Percentiles rank a stretch among this genome's conserved stretches.
These are phyloP conservation scores for Terrapene triunguis DNA, from an alignment of 2,113 vertebrate genomes.

Conservation along the genomic window DNA sequence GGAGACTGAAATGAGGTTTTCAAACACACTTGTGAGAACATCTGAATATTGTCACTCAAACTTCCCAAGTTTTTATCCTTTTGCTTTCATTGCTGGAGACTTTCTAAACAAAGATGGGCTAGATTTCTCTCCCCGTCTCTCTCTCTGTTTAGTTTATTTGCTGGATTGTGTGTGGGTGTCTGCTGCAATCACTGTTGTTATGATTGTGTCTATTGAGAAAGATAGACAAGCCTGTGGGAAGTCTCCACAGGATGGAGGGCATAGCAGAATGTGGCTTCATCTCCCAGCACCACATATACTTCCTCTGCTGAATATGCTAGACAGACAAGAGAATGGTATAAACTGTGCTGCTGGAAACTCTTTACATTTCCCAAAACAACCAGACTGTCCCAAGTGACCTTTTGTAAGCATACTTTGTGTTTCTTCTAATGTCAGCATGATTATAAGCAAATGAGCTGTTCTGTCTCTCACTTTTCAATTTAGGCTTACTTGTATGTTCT, in stretches of 20 bases:
- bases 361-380: neutral
- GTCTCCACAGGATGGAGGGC: neutral
- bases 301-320: neutral
- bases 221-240: neutral
- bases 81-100: neutral
- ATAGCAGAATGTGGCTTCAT: conserved; percentile 14
- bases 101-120: conserved; percentile 20
- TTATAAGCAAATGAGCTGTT: fast-evolving
- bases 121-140: neutral
- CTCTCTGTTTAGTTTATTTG: conserved; percentile 23
- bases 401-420: neutral
- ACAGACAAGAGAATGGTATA: neutral
- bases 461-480: neutral
- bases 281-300: neutral
- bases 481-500: neutral
- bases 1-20: neutral
- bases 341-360: neutral
- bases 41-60: neutral
- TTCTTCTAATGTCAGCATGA: neutral
- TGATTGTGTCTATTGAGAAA: conserved; percentile 29
- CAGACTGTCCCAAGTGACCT: neutral
- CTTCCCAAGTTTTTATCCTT: neutral
- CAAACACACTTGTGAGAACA: neutral
- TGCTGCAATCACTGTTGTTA: conserved; percentile 50
- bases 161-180: neutral